phyloP scores from a whole-genome alignment of 2,113 vertebrate species.

The Paracanthobrama guichenoti region DNA sequence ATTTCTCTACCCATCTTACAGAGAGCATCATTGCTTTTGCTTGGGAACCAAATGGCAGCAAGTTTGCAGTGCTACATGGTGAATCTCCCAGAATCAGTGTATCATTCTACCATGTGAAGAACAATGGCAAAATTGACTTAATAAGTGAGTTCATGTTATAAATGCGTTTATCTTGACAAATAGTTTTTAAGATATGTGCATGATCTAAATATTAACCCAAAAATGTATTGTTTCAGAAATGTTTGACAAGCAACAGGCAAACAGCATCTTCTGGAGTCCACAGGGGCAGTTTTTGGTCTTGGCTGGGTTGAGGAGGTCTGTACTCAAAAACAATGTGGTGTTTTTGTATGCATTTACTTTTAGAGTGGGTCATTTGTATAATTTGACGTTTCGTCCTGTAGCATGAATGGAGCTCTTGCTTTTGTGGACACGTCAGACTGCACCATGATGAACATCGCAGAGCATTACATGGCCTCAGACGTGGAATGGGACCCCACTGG shows the following conservation, averaged over 20 bases:
- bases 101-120: conserved; percentile 98
- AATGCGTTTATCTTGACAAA: background rate
- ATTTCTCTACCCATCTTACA: conserved; percentile 58
- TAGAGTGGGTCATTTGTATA: background rate
- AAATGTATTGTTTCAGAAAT: conserved; percentile 78
- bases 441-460: conserved; percentile 98
- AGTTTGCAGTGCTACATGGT: conserved; percentile 96
- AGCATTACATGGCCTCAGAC: conserved; percentile 96
- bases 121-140: conserved; percentile 96
- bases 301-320: conserved; percentile 94
- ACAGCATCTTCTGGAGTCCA: conserved; percentile 99
- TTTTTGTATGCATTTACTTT: background rate
- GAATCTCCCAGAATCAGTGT: conserved; percentile 90
- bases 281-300: conserved; percentile 96
- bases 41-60: conserved; percentile 98
- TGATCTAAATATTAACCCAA: background rate
- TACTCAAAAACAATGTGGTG: conserved; percentile 16
- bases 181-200: background rate
- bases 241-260: conserved; percentile 98
- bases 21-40: conserved; percentile 98
- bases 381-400: conserved; percentile 58
- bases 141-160: conserved; percentile 82
- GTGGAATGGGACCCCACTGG: conserved; percentile 98
- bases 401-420: conserved; percentile 96
- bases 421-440: conserved; percentile 98